These are phyloP conservation scores for Lasioglossum lativentre DNA, from an alignment of 2,888 invertebrate genomes.

Conservation along the genomic window DNA sequence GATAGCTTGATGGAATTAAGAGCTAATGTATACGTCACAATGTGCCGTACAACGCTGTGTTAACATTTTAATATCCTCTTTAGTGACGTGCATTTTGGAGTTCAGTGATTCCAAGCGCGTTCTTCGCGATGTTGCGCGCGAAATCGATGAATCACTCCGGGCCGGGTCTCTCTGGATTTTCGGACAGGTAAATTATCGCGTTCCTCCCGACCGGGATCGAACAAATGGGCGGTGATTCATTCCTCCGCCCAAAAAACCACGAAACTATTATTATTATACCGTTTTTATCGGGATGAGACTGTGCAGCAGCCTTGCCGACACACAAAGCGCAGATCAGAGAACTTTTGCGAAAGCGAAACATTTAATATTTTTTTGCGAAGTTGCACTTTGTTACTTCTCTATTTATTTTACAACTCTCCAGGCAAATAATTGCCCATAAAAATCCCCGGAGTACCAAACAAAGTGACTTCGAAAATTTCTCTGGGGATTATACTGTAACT, in stretches of 20 bases:
- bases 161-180: background rate
- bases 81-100: background rate
- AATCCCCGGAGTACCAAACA: background rate
- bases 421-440: background rate
- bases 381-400: background rate
- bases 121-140: background rate
- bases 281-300: background rate
- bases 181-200: constrained; percentile 10
- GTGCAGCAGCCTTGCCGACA: background rate
- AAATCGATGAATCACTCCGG: background rate
- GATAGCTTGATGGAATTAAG: background rate
- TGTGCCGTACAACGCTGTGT: background rate
- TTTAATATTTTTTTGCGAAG: background rate
- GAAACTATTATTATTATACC: constrained; percentile 2
- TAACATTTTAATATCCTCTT: constrained; percentile 40
- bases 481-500: background rate
- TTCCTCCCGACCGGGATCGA: background rate
- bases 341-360: background rate
- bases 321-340: background rate
- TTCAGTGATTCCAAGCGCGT: background rate
- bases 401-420: background rate
- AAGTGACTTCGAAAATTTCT: background rate
- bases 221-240: background rate
- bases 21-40: background rate
- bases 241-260: background rate